Evolutionary conservation across 2,797 vertebrate genomes (phyloP).

Genomic region (Myotis planiceps): DNA sequence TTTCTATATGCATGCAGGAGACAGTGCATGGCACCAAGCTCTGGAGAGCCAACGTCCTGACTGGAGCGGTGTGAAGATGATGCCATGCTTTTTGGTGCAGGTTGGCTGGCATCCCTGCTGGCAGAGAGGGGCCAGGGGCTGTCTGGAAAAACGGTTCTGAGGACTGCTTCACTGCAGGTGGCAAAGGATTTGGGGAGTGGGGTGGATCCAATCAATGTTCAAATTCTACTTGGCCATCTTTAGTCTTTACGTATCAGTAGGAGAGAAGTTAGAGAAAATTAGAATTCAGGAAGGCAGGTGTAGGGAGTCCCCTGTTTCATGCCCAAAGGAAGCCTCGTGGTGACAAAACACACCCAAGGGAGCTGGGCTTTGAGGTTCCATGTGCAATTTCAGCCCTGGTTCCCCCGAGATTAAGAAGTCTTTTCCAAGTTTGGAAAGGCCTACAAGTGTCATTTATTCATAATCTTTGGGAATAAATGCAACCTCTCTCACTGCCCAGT

Average conservation of each 20-base stretch:
- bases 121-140: neutral
- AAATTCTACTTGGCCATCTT: neutral
- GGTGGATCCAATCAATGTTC: neutral
- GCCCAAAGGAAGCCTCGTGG: neutral
- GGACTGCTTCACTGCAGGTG: neutral
- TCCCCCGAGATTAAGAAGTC: conserved; percentile 2
- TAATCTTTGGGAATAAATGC: neutral
- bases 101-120: neutral
- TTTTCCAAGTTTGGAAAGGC: neutral
- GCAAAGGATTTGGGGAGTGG: neutral
- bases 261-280: neutral
- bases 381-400: neutral
- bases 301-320: neutral
- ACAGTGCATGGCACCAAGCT: neutral
- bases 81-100: neutral
- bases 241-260: neutral
- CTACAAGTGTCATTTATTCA: neutral
- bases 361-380: neutral
- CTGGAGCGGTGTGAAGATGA: neutral
- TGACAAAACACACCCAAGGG: neutral
- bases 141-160: conserved; percentile 13
- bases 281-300: neutral
- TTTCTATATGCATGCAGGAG: conserved; percentile 60
- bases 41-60: neutral
- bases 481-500: neutral